These are phyloP conservation scores for Hipposideros larvatus DNA, from an alignment of 2,797 vertebrate species.

Conservation along the genomic window DNA sequence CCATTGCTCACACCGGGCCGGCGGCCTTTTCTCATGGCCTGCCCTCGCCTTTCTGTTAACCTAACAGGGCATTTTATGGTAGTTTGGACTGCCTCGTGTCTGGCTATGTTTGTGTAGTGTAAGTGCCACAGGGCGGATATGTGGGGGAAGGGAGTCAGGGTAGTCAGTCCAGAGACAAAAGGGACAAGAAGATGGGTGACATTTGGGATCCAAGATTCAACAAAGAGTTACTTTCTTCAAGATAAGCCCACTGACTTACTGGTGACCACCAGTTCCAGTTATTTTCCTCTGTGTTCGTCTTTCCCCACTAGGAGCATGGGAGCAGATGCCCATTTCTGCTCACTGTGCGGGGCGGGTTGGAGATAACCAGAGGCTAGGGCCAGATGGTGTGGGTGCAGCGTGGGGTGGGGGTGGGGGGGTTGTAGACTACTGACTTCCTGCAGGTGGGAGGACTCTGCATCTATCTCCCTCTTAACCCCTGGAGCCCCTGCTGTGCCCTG, in stretches of 20 bases:
- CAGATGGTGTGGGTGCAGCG: not conserved
- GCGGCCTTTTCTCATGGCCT: rapidly evolving
- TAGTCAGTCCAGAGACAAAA: not conserved
- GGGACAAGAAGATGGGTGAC: not conserved
- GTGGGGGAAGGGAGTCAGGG: too few species aligned
- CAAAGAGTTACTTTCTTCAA: not conserved
- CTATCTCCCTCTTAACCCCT: not conserved
- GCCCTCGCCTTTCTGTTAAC: not conserved
- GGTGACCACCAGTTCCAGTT: not conserved
- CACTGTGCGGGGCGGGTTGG: too few species aligned
- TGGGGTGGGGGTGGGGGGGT: not conserved
- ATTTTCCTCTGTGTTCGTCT: not conserved
- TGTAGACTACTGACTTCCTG: not conserved
- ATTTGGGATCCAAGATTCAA: not conserved
- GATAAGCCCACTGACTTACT: not conserved
- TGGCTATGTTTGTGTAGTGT: not conserved
- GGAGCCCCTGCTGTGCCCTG: not conserved
- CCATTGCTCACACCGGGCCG: not conserved
- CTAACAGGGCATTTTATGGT: not conserved
- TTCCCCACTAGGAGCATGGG: not conserved
- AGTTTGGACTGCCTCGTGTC: not conserved
- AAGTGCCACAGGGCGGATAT: not conserved
- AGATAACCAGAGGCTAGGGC: not conserved
- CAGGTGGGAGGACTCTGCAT: not conserved
- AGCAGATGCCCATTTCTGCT: not conserved